Conservation (phyloP, 2,888 invertebrate genomes). For the Drosophila neotestacea region DNA sequence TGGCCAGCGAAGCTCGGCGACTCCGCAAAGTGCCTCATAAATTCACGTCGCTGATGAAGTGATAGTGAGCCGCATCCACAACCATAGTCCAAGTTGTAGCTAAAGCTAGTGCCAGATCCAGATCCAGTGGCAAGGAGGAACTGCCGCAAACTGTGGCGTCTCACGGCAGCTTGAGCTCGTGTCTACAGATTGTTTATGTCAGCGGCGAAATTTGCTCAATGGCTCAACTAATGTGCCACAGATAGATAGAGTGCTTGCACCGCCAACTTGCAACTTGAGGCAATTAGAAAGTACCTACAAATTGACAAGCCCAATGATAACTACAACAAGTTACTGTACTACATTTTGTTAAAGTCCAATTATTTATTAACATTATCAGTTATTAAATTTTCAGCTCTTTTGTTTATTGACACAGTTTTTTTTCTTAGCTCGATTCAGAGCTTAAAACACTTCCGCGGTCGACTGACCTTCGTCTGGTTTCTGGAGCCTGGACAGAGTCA, state of each 20-base stretch:
- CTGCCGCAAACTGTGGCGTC: conserved; percentile 24
- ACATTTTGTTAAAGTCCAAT: conserved; percentile 10
- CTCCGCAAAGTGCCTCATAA: conserved; percentile 79
- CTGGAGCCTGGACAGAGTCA: conserved; percentile 37
- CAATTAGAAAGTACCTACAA: conserved; percentile 75
- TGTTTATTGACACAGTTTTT: conserved; percentile 39
- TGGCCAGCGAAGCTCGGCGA: conserved; percentile 73
- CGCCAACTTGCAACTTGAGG: conserved; percentile 37
- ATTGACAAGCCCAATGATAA: conserved; percentile 56
- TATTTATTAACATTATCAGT: conserved; percentile 1
- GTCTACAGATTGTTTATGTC: conserved; percentile 73
- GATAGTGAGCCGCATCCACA: conserved; percentile 59
- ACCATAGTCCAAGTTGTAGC: conserved; percentile 12
- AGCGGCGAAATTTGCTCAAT: conserved; percentile 72
- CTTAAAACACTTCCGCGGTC: conserved; percentile 53
- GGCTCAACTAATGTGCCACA: conserved; percentile 74
- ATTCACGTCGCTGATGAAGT: conserved; percentile 80
- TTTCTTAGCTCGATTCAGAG: conserved; percentile 18
- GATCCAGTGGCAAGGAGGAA: conserved; percentile 38
- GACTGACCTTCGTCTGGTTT: conserved; percentile 61
- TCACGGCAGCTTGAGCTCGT: conserved; percentile 45
- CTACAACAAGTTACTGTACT: conserved; percentile 14
- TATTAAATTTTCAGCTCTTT: conserved; percentile 13
- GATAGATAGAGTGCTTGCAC: conserved; percentile 57
- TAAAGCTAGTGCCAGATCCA: conserved; percentile 5